Base-by-base conservation (phyloP, 2,888 invertebrate genomes). In the Allygus modestus region DNA sequence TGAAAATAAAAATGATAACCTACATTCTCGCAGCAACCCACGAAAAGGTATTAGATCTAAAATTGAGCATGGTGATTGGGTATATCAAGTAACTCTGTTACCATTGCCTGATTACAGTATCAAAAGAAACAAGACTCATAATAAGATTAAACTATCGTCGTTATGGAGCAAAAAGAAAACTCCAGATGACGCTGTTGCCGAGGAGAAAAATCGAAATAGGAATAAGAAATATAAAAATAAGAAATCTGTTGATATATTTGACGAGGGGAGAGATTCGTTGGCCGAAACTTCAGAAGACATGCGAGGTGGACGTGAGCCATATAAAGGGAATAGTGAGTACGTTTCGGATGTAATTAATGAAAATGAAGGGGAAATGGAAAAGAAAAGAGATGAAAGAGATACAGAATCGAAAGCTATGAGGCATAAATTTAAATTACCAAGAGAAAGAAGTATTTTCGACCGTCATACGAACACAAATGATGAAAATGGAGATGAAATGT, bases 381-480 rank as follows among this genome's bases (percentile, higher is more conserved):
- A 7, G 28, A 65, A 65, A 65, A 28, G 65, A 17, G 17, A 65
- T 28, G 65, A 28, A 65, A 65, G 65, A 28, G 65, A 65, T 17
- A 15, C 31, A 5, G 17, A 31, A 26, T 5, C 2, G 15, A 31
- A 28, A 17, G 31, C 0, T 2, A 15, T 15, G 0, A 65, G 17
- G 17, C 28, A 31, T 31, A 31, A 65, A 7, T 31, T 17, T 20
- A 26, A 31, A 17, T 65, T 31, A 7, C 65, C 65, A 65, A 65
- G 4, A 15, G 28, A 4, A 26, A 9, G 15, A 31, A 28, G 65
- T 17, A 1, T 65, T 12, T 65, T 65, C 15, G 28, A 31, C 17
- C 65, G 28, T 15, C 28, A 28, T 15, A 15, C 2, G 1, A 28
- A 65, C 17, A 28, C 31, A 15, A 17, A 31, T 15, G 12, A 28